Evolutionary conservation across 37 sponge, comb jelly and placozoan genomes (phyloP).

Genomic region (Corticium candelabrum): DNA sequence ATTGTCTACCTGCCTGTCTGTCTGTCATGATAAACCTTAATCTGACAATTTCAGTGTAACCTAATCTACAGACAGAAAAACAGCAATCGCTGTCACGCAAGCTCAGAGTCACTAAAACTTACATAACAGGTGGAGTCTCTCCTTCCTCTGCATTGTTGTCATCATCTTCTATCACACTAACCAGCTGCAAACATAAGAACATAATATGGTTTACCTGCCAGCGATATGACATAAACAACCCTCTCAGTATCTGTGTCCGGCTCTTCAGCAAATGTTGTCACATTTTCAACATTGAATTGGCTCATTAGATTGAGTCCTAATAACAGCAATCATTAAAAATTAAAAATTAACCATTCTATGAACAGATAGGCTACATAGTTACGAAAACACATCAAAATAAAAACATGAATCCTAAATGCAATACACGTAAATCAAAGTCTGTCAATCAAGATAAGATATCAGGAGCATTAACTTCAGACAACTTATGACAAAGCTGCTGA

Average conservation of each 20-base stretch:
- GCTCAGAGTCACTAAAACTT: too few relatives aligned
- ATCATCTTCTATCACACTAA: too few relatives aligned
- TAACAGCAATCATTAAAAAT: too few relatives aligned
- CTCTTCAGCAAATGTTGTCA: conserved; percentile 58
- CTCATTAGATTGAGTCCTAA: conserved; percentile 86
- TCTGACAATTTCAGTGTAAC: too few relatives aligned
- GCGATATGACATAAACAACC: too few relatives aligned
- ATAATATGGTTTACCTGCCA: too few relatives aligned
- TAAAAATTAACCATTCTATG: too few relatives aligned
- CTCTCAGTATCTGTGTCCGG: not conserved
- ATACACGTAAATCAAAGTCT: not conserved
- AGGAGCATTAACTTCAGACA: not conserved
- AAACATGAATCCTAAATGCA: not conserved
- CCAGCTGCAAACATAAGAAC: too few relatives aligned
- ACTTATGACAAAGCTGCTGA: too few relatives aligned
- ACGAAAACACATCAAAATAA: not conserved
- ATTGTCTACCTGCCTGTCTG: conserved; percentile 5
- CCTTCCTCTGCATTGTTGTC: not conserved
- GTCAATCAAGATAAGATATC: not conserved
- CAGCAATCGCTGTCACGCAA: too few relatives aligned
- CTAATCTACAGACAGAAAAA: too few relatives aligned
- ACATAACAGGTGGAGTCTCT: conserved; percentile 14
- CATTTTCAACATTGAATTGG: conserved; percentile 95
- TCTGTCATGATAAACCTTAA: too few relatives aligned
- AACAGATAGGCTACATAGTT: not conserved